Base-by-base conservation (phyloP, 2,888 invertebrate species). In the Notodonta ziczac region DNA sequence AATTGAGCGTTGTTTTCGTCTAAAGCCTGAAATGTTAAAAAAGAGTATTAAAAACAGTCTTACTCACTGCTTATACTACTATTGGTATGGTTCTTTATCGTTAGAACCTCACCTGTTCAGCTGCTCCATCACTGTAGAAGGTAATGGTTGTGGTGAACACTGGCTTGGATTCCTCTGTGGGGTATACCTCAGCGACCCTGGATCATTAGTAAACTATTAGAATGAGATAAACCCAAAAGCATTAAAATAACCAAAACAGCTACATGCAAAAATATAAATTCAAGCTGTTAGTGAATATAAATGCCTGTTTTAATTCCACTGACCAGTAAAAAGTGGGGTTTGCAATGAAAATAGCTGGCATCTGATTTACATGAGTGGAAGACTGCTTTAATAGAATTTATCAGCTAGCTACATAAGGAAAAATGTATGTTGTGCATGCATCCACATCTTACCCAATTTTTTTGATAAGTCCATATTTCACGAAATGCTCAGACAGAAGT, bases 181-280 rank as follows among this genome's bases (percentile, higher is more conserved):
- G 86, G 63, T 90, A 89, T 35, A 87, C 72, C 69, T 91, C 90
- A 13, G 88, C 89, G 65, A 89, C 66, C 2, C 91, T 91, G 80
- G 13, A 89, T 84, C 42, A 50, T 46, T 48, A 57, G 14, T 56
- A 62, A 32, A 59, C 59, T 32, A 51, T 46, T 42, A 50, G 16
- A 7, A n/a, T 0, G 14, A 50, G 6, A 50, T 24, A 4, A 51
- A 51, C 4, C 12, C 4, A 42, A 42, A 42, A 10, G 4, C 42
- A 42, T 12, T 6, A 9, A 42, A 42, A 4, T 42, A 42, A 42
- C 7, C 12, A 42, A 42, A 9, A 12, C 0, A 2, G 42, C 12
- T 42, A 7, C 42, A 32, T 0, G 46, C 40, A 4, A 39, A n/a
- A 51, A 0, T 7, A 0, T 35, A 35, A 35, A 35, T 24, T 24